Conservation (phyloP, 2,797 vertebrate species). For the Podarcis siculus region DNA sequence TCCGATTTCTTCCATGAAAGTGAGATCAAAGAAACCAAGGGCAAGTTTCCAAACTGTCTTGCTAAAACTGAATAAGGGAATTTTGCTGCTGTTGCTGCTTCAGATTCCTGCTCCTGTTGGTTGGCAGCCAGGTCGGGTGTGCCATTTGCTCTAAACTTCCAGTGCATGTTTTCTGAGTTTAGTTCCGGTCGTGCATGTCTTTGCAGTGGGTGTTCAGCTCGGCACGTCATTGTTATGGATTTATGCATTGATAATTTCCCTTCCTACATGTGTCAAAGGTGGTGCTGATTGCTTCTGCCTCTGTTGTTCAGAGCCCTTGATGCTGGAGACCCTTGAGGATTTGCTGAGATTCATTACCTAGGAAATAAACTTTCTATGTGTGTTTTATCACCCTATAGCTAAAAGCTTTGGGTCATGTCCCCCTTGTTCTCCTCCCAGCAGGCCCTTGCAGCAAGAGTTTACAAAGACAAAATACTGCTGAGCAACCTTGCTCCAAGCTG, state of each 20-base stretch:
- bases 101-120: background rate
- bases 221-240: constrained; percentile 14
- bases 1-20: constrained; percentile 40
- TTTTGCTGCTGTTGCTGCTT: background rate
- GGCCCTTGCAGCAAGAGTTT: background rate
- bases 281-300: background rate
- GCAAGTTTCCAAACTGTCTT: constrained; percentile 57
- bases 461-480: constrained; percentile 6
- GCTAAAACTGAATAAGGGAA: constrained; percentile 53
- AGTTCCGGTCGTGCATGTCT: constrained; percentile 52
- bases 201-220: constrained; percentile 42
- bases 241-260: constrained; percentile 39
- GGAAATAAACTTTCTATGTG: background rate
- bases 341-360: background rate
- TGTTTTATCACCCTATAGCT: background rate
- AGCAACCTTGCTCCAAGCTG: constrained; percentile 7
- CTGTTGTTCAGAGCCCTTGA: constrained; percentile 17
- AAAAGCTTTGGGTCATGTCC: background rate
- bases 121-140: constrained; percentile 41
- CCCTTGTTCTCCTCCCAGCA: background rate
- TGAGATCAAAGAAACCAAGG: constrained; percentile 9
- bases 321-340: constrained; percentile 4
- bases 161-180: constrained; percentile 36
- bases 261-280: constrained; percentile 46
- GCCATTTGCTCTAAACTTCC: constrained; percentile 50